These are phyloP conservation scores for Barbus barbus DNA, from an alignment of 2,113 vertebrate species.

Conservation along the genomic window DNA sequence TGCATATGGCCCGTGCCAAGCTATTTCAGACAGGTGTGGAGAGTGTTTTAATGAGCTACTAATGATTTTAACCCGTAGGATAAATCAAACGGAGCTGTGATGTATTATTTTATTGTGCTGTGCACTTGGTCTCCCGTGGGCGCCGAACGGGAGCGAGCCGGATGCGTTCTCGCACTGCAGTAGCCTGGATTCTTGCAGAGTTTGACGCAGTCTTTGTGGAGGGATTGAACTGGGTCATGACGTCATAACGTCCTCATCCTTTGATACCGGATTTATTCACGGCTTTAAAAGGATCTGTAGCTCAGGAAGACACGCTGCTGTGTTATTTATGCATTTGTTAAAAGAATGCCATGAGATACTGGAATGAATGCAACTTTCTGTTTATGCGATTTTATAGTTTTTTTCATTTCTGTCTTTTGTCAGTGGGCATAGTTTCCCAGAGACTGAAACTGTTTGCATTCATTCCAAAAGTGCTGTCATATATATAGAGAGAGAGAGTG, in stretches of 20 bases:
- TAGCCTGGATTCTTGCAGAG: slow-evolving; percentile 11
- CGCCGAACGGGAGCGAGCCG: neutral
- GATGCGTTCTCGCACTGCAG: slow-evolving; percentile 25
- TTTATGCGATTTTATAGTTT: neutral
- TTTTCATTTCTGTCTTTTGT: neutral
- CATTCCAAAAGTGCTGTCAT: neutral
- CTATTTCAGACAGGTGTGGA: slow-evolving; percentile 21
- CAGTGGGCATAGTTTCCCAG: neutral
- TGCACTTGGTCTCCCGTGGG: neutral
- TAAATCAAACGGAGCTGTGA: slow-evolving; percentile 2
- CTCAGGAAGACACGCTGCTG: neutral
- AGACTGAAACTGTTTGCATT: neutral
- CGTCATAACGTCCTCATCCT: slow-evolving; percentile 42
- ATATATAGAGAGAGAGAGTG: neutral
- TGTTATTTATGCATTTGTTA: slow-evolving; percentile 23
- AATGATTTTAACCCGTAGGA: slow-evolving; percentile 43
- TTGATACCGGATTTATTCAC: slow-evolving; percentile 48
- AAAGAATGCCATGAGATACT: slow-evolving; percentile 6
- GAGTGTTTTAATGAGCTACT: slow-evolving; percentile 47
- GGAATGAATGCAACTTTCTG: slow-evolving; percentile 17
- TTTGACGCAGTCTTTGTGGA: slow-evolving; percentile 42
- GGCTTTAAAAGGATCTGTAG: slow-evolving; percentile 45
- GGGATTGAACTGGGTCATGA: slow-evolving; percentile 53
- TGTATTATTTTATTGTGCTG: neutral
- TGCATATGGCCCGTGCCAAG: slow-evolving; percentile 23